A percentile compares a stretch with the other conserved stretches of the same genome.
These are phyloP conservation scores for Lasiurus cinereus DNA, from an alignment of 2,113 vertebrate species.

Conservation along the genomic window DNA sequence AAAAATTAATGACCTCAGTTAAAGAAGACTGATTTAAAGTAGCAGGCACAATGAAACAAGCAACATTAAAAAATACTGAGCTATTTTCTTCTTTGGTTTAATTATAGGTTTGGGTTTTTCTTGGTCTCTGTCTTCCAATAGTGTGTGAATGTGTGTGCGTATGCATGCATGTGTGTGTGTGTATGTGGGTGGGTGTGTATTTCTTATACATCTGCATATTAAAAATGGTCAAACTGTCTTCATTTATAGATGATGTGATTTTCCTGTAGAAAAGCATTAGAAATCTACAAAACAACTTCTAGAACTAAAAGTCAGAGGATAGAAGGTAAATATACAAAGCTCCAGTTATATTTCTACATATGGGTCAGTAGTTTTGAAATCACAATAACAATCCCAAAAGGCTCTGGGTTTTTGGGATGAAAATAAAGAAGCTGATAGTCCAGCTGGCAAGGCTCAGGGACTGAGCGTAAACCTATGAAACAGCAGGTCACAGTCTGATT, in stretches of 20 bases:
- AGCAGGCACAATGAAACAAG: constrained; percentile 4
- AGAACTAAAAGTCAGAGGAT: constrained; percentile 5
- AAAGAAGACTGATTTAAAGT: constrained; percentile 7
- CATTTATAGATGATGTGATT: not conserved
- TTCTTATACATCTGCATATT: not conserved
- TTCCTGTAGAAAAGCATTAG: constrained; percentile 23
- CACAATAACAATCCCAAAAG: not conserved
- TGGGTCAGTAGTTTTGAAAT: not conserved
- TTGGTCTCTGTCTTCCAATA: constrained; percentile 1
- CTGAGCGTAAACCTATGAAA: too few relatives aligned
- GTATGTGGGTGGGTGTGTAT: not conserved
- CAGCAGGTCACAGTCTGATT: too few relatives aligned
- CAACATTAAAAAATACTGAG: not conserved
- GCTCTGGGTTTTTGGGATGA: not conserved
- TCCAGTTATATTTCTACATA: not conserved
- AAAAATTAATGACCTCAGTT: not conserved
- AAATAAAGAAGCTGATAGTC: not conserved
- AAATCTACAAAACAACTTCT: constrained; percentile 57
- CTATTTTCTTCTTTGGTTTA: not conserved
- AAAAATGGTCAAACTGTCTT: constrained; percentile 33
- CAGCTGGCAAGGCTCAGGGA: too few relatives aligned
- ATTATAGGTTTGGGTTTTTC: not conserved
- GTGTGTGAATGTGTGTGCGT: not conserved
- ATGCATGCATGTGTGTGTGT: not conserved
- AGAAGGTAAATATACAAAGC: not conserved